phyloP scores from a whole-genome alignment of 2,888 invertebrate species.

The Heliconius sara region DNA sequence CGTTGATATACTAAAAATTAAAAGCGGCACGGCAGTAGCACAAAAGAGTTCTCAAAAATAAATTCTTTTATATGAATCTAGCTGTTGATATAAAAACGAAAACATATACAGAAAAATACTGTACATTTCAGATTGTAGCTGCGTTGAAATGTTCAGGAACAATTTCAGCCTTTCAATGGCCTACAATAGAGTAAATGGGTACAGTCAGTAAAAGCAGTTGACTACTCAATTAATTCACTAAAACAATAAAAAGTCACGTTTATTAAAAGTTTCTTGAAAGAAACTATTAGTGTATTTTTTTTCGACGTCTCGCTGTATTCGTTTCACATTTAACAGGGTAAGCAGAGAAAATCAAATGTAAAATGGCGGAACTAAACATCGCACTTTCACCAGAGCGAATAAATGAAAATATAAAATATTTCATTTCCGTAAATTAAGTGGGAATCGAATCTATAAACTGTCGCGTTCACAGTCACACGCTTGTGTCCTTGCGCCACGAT shows the following conservation, averaged over 20 bases:
- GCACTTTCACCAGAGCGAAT: too few species aligned
- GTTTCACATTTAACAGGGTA: too few species aligned
- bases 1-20: background rate
- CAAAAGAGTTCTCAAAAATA: constrained; percentile 3
- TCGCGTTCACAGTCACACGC: too few species aligned
- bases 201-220: constrained; percentile 28
- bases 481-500: too few species aligned
- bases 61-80: constrained; percentile 23
- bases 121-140: constrained; percentile 42
- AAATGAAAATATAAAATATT: too few species aligned
- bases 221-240: background rate
- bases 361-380: too few species aligned
- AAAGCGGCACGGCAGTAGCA: background rate
- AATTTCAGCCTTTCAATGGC: constrained; percentile 42
- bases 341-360: too few species aligned
- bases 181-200: constrained; percentile 38
- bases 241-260: background rate
- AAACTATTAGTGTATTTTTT: background rate
- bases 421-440: too few species aligned
- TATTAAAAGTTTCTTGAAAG: background rate
- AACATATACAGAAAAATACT: constrained; percentile 36
- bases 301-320: too few species aligned
- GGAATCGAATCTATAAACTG: too few species aligned
- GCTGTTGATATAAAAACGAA: constrained; percentile 34
- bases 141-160: constrained; percentile 42